These are phyloP conservation scores for Pantelozetes paolii DNA, from an alignment of 2,888 invertebrate genomes.

Conservation along the genomic window DNA sequence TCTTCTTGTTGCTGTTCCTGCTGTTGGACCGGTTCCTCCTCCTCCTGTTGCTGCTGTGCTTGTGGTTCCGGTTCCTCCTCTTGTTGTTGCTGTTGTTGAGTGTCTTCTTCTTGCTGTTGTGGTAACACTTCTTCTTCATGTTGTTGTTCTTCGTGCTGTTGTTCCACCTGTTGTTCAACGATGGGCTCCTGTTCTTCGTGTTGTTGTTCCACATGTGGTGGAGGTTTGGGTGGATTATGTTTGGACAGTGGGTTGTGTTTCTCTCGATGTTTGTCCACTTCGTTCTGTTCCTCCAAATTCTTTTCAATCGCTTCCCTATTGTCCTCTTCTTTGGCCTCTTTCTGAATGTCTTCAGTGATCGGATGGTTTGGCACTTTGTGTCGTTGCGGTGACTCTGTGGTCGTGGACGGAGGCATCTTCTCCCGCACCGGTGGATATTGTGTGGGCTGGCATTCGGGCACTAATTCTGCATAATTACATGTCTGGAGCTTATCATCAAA, in stretches of 20 bases:
- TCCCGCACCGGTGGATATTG: not conserved
- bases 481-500: conserved; percentile 24
- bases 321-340: conserved; percentile 19
- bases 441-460: conserved; percentile 22
- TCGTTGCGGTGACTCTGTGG: not conserved
- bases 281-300: conserved; percentile 13
- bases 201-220: not conserved
- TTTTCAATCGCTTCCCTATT: conserved; percentile 10
- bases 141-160: not conserved
- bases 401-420: not conserved
- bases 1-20: conserved; percentile 1
- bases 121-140: not conserved
- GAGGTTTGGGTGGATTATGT: not conserved
- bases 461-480: not conserved
- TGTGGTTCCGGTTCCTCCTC: not conserved
- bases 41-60: not conserved
- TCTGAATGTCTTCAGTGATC: not conserved
- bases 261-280: not conserved
- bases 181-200: not conserved
- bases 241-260: not conserved
- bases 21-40: not conserved
- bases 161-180: not conserved
- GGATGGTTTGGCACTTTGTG: not conserved
- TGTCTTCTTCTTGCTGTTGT: not conserved
- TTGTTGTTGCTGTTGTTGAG: not conserved